Conservation (phyloP, 2,113 vertebrate genomes). For the Mixornis gularis region DNA sequence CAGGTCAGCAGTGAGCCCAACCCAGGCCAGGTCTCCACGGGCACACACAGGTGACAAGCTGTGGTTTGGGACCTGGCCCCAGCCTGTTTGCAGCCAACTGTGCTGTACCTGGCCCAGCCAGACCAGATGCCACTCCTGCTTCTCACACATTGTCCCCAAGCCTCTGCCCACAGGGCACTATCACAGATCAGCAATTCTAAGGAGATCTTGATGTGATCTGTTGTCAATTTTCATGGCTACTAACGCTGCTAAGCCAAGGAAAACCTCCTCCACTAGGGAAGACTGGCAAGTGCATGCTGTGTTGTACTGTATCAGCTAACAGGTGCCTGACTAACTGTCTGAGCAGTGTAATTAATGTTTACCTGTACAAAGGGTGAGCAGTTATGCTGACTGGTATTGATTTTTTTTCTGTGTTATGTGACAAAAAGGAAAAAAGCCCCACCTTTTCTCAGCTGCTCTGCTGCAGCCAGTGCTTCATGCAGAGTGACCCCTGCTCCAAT, state of each 20-base stretch:
- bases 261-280: neutral
- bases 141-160: neutral
- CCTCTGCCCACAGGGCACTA: neutral
- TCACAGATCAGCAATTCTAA: neutral
- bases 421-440: neutral
- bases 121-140: neutral
- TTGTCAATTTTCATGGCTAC: neutral
- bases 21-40: neutral
- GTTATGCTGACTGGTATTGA: neutral
- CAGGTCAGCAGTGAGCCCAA: neutral
- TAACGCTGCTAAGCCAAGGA: neutral
- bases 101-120: neutral
- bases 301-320: neutral
- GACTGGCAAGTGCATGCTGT: neutral
- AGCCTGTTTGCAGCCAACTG: neutral
- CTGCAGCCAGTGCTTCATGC: constrained; percentile 89
- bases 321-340: neutral
- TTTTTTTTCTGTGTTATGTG: neutral
- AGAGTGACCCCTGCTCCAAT: constrained; percentile 89
- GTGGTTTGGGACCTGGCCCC: neutral
- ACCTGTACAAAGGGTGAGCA: neutral
- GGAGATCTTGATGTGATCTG: neutral
- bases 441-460: constrained; percentile 91
- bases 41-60: neutral
- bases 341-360: neutral